These are phyloP conservation scores for Oscheius sp. DNA, from an alignment of 2,888 invertebrate genomes.

Conservation along the genomic window DNA sequence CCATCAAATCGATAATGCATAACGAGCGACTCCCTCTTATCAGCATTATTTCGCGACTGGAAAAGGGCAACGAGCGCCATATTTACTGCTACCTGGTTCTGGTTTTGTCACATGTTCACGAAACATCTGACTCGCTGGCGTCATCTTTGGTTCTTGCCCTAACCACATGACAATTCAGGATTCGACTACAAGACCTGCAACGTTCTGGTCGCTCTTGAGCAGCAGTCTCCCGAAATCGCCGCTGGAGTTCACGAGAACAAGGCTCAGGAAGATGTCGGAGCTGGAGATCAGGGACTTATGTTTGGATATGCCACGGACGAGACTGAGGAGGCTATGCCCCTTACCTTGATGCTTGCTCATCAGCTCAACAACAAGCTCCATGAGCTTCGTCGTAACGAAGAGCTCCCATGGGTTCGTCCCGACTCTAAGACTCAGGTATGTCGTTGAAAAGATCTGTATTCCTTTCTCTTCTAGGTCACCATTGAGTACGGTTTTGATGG, in stretches of 20 bases:
- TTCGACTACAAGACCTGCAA: slow-evolving; percentile 99
- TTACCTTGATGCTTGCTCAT: slow-evolving; percentile 91
- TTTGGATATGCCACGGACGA: slow-evolving; percentile 97
- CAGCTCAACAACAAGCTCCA: slow-evolving; percentile 90
- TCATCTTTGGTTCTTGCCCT: too few species aligned
- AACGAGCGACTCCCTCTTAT: neutral
- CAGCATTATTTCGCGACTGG: neutral
- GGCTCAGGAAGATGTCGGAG: slow-evolving; percentile 89
- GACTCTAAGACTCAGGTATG: slow-evolving; percentile 92
- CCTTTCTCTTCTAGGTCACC: slow-evolving; percentile 82
- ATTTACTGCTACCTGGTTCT: neutral
- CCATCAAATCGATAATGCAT: neutral
- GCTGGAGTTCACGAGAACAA: slow-evolving; percentile 87
- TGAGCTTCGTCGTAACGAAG: slow-evolving; percentile 86
- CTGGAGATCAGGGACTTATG: slow-evolving; percentile 98
- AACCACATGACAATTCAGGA: slow-evolving; percentile 78
- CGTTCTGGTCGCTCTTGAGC: slow-evolving; percentile 94
- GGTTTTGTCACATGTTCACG: slow-evolving; percentile 5
- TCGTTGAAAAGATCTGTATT: neutral
- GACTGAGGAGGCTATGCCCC: slow-evolving; percentile 95
- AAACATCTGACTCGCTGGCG: neutral
- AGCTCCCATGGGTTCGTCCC: slow-evolving; percentile 93
- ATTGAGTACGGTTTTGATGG: slow-evolving; percentile 91
- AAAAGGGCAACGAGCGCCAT: neutral
- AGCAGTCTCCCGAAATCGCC: slow-evolving; percentile 93